phyloP scores from a whole-genome alignment of 2,797 vertebrate genomes.

The Petrocephalus sullivani region DNA sequence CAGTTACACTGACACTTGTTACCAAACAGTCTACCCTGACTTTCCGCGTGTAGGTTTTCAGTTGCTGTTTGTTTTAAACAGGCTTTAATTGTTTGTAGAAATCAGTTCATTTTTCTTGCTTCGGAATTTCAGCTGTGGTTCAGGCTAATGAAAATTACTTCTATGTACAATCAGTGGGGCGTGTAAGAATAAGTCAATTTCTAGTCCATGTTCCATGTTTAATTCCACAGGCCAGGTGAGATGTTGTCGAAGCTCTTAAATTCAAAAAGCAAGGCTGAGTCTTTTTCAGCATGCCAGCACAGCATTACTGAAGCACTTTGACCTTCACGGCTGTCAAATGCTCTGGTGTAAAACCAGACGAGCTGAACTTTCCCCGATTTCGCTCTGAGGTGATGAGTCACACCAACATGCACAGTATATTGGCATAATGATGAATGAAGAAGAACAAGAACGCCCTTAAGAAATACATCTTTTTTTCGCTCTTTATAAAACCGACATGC shows the following conservation, averaged over 20 bases:
- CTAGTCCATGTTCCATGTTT: not conserved
- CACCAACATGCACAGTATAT: not conserved
- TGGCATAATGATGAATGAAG: not conserved
- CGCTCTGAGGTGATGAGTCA: not conserved
- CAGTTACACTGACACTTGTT: no score
- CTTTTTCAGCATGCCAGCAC: not conserved
- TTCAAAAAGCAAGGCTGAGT: not conserved
- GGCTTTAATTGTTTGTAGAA: not conserved
- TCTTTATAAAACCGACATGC: not conserved
- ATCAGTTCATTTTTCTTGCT: not conserved
- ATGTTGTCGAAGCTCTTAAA: not conserved
- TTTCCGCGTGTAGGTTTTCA: not conserved
- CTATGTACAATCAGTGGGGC: not conserved
- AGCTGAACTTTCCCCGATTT: not conserved
- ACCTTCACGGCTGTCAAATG: not conserved
- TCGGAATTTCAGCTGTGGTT: not conserved
- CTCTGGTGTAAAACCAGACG: not conserved
- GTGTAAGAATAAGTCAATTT: not conserved
- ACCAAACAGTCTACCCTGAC: not conserved
- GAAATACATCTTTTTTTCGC: not conserved
- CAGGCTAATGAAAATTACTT: not conserved
- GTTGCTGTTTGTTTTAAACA: not conserved
- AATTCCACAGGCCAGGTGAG: not conserved
- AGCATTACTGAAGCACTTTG: not conserved
- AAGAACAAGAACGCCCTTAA: not conserved